Percentiles rank a stretch among this genome's conserved stretches.
Conservation (phyloP, 1,140 invertebrate species). For the Sarcophaga peregrina region DNA sequence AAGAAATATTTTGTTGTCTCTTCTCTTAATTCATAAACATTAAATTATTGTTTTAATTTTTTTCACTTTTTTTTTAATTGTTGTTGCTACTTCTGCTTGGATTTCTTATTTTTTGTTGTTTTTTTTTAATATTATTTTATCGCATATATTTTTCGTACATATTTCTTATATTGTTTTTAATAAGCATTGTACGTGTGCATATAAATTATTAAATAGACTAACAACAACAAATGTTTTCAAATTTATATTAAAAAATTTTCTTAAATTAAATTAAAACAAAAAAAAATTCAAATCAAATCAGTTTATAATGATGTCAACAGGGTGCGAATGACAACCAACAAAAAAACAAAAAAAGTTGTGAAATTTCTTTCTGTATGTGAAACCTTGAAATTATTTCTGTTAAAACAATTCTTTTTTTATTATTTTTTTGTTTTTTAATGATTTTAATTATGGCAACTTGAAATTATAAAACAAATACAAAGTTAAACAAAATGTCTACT, state of each 20-base stretch:
- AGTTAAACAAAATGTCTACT: background rate
- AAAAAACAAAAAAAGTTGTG: constrained; percentile 7
- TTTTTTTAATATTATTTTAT: too few relatives aligned
- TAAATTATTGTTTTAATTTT: constrained; percentile 1
- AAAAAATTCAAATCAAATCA: background rate
- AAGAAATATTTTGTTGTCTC: background rate
- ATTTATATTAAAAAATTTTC: background rate
- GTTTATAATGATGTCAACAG: background rate
- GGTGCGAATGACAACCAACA: background rate
- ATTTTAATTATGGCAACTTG: constrained; percentile 6
- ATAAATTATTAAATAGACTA: constrained; percentile 1
- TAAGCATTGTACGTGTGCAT: constrained; percentile 4
- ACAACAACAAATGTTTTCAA: background rate
- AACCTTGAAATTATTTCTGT: background rate
- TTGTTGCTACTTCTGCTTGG: background rate
- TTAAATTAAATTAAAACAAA: background rate
- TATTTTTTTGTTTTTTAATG: background rate
- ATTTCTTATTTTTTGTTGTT: constrained; percentile 7
- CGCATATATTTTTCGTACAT: too few relatives aligned
- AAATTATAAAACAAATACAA: background rate
- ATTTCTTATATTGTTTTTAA: background rate
- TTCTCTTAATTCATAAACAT: constrained; percentile 15
- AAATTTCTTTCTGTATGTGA: background rate
- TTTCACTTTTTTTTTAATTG: too few relatives aligned
- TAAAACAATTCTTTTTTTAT: too few relatives aligned